Evolutionary conservation across 1,140 invertebrate species (phyloP), one percentile per base, ranked within the genome.

Genomic region (Saccostrea glomerata): DNA sequence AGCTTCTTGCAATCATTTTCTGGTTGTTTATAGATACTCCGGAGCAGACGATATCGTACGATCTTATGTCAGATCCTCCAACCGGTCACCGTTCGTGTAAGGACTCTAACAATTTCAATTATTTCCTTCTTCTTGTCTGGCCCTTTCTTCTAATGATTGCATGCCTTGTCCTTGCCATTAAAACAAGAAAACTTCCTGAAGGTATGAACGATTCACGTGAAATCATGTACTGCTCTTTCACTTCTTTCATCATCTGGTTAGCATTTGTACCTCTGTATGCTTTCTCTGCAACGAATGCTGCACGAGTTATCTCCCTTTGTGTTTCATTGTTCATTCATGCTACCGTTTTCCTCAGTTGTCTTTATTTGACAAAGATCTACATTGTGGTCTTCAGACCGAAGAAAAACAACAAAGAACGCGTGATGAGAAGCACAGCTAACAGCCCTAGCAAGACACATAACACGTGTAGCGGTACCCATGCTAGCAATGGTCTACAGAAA

Each of bases 81-180:
- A 40, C 66, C 56, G 66, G n/a, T 23, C 20, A 13, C 63, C 66
- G 77, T 82, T 36, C 84, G 90, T 87, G 30, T 40, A 86, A 63
- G 87, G n/a, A 73, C 90, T 63, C 55, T 54, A 54, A 70, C 84
- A 13, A 70, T 47, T n/a, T 89, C 88, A 63, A n/a, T 20, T 92
- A 91, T 54, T 55, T 89, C 0, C 54, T 84, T 82, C 82, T 86
- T 60, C n/a, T 98, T 94, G 97, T 97, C 90, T 98, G 98, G 96
- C 98, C 98, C 0, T 97, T 98, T 90, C 95, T 98, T 40, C 95
- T 98, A 23, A 98, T 98, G 90, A 95, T 98, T 12, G 96, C 98
- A 4, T 98, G 98, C 94, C 98, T 98, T 0, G 96, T 98, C 12
- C 98, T 98, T 93, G 98, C 98, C 5, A 96, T 98, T 0, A 96